Conservation (phyloP, 2,888 invertebrate species). For the Catocala fraxini region DNA sequence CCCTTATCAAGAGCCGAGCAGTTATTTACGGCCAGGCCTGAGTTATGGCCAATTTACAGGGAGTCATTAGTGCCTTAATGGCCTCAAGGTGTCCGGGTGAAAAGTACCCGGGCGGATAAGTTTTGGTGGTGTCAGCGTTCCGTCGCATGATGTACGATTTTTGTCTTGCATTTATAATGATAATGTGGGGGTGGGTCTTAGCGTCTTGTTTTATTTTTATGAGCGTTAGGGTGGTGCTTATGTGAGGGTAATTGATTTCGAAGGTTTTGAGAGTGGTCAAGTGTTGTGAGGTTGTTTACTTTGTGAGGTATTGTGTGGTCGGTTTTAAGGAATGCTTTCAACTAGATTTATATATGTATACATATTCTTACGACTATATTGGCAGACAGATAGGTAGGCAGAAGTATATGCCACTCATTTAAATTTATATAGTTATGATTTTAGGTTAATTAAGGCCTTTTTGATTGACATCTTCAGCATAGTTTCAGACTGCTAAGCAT, state of each 20-base stretch:
- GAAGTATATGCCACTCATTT: too few species aligned
- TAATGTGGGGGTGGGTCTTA: slow-evolving; percentile 32
- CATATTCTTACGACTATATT: too few species aligned
- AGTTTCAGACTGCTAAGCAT: too few species aligned
- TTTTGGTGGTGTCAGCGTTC: slow-evolving; percentile 74
- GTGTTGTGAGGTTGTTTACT: neutral
- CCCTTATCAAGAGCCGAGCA: slow-evolving; percentile 81
- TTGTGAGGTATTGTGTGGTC: neutral
- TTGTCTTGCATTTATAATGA: slow-evolving; percentile 53
- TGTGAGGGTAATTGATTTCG: slow-evolving; percentile 17
- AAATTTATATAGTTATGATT: too few species aligned
- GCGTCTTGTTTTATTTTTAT: slow-evolving; percentile 47
- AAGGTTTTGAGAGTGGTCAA: slow-evolving; percentile 1
- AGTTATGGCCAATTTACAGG: slow-evolving; percentile 87
- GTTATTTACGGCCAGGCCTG: slow-evolving; percentile 84
- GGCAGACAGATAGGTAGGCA: too few species aligned
- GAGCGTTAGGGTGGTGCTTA: slow-evolving; percentile 13
- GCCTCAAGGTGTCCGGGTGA: slow-evolving; percentile 82
- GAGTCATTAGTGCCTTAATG: slow-evolving; percentile 86
- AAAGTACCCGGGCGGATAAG: slow-evolving; percentile 77
- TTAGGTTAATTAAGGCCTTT: too few species aligned
- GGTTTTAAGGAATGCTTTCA: neutral
- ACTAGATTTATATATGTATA: too few species aligned
- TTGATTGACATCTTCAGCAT: too few species aligned
- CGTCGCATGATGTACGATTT: slow-evolving; percentile 59